Evolutionary conservation across 2,888 invertebrate genomes (phyloP), one percentile per base, ranked within the genome.

Genomic region (Leptopilina syphax): DNA sequence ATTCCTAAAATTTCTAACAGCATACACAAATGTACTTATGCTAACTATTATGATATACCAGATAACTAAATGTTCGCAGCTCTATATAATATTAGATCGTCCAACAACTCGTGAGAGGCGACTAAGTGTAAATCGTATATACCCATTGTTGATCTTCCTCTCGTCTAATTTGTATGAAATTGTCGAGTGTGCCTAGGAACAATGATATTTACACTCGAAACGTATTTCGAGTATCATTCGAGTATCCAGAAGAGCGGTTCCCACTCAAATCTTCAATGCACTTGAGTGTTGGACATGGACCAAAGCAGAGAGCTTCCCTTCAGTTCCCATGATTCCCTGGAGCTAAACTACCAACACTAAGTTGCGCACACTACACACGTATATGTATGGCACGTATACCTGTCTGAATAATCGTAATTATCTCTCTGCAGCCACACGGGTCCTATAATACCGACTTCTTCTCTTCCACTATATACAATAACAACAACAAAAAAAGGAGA

Each of bases 391-490:
- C 50, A 50, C 81, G 79, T 82, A 84, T 81, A 81, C 81, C 81
- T 81, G 84, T 78, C 83, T 81, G 83, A 83, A 84, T 84, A 84
- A 84, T 84, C 83, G 84, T 83, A 84, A 84, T 84, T 84, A 83
- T 83, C 80, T 82, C 79, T 8, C 79, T 34, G 80, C 82, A 84
- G 84, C 83, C 82, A 83, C 84, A 84, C 84, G 84, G 83, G 84
- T 82, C 84, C 83, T 79, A 83, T 84, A 80, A 82, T 83, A 79
- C 66, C 77, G 77, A 65, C 65, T 84, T 65, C 79, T 79, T 81
- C 82, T 82, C 83, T 82, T 81, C 82, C 77, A 78, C 80, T 77
- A 82, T 77, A 82, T 81, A 81, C 34, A 57, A 73, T 57, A 34
- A 50, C 50, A 44, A 50, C 50, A 50, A 50, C 50, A 84, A 82